phyloP scores from a whole-genome alignment of 2,113 vertebrate genomes.

The Stictonetta naevosa region DNA sequence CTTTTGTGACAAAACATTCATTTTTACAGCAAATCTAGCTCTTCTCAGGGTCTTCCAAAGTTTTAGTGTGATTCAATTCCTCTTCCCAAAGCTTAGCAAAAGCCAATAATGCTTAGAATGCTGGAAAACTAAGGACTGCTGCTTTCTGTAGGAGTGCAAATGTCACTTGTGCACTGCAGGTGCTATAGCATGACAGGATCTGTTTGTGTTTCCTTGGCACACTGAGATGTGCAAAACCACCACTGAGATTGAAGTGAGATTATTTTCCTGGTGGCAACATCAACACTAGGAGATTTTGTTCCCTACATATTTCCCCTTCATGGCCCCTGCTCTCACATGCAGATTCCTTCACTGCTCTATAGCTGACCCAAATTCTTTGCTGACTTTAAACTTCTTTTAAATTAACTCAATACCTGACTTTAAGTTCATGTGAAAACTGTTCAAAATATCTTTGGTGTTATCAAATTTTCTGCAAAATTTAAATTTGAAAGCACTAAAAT shows the following conservation, averaged over 20 bases:
- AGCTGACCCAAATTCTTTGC: not conserved
- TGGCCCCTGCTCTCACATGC: fast-evolving
- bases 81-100: not conserved
- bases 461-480: not conserved
- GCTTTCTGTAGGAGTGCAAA: not conserved
- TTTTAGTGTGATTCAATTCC: not conserved
- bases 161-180: not conserved
- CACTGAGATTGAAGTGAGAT: not conserved
- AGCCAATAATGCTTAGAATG: not conserved
- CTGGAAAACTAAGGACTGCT: not conserved
- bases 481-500: not conserved
- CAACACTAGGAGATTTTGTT: not conserved
- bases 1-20: not conserved
- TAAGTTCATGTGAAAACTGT: not conserved
- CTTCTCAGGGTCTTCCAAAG: not conserved
- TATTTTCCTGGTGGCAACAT: not conserved
- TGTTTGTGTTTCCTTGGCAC: not conserved
- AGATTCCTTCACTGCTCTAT: not conserved
- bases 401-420: not conserved
- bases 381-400: constrained; percentile 17
- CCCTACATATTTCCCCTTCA: not conserved
- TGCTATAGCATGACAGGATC: not conserved
- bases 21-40: not conserved
- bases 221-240: not conserved
- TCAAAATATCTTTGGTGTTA: not conserved